phyloP scores from a whole-genome alignment of 2,888 invertebrate species.

The Tipula confusa region DNA sequence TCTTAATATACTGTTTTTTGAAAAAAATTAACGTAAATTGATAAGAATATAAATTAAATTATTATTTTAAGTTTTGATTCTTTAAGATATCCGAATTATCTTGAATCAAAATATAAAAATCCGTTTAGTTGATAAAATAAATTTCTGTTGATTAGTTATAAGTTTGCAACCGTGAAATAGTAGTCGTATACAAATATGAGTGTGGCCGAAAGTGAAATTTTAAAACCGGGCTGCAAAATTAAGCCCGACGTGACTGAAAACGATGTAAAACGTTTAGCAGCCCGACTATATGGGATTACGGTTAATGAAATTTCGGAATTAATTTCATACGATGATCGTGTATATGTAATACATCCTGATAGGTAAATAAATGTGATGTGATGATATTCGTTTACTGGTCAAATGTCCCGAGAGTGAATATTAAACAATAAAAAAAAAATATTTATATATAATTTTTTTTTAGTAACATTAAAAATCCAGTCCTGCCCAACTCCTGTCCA shows the following conservation, averaged over 20 bases:
- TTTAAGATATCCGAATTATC: background rate
- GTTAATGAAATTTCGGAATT: constrained; percentile 44
- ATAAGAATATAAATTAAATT: background rate
- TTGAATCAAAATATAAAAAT: background rate
- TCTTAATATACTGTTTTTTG: background rate
- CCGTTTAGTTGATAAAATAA: background rate
- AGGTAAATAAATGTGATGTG: constrained; percentile 43
- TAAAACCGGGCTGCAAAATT: constrained; percentile 47
- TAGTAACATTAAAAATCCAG: constrained; percentile 57
- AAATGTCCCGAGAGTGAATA: background rate
- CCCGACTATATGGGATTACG: constrained; percentile 47
- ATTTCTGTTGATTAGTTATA: background rate
- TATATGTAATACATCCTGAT: constrained; percentile 47
- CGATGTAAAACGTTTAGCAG: constrained; percentile 43
- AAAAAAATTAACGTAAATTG: background rate
- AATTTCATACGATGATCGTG: constrained; percentile 49
- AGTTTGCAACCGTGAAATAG: no score
- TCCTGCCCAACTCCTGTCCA: constrained; percentile 54
- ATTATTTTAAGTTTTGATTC: background rate
- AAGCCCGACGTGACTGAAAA: constrained; percentile 43
- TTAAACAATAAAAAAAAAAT: background rate
- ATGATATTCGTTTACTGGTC: background rate
- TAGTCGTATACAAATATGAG: constrained; percentile 1
- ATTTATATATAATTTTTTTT: background rate
- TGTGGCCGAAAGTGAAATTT: constrained; percentile 34